These are phyloP conservation scores for Eledona agricola DNA, from an alignment of 2,888 invertebrate genomes.

Conservation along the genomic window DNA sequence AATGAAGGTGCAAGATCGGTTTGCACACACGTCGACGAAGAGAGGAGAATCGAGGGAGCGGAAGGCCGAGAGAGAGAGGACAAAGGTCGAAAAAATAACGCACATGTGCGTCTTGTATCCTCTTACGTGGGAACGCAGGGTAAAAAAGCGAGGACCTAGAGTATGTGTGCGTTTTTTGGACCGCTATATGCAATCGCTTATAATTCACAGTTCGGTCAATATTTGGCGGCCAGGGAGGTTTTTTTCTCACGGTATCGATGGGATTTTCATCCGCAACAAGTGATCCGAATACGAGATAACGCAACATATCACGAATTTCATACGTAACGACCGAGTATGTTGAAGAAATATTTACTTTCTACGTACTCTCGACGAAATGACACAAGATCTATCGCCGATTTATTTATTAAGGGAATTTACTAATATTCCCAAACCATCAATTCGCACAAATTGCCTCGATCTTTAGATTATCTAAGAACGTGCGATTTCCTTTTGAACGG, in stretches of 20 bases:
- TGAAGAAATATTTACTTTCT: background rate
- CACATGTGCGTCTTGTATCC: conserved; percentile 59
- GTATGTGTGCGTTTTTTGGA: conserved; percentile 48
- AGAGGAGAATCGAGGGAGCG: conserved; percentile 33
- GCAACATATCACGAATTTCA: conserved; percentile 26
- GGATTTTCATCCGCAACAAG: conserved; percentile 4
- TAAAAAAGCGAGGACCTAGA: conserved; percentile 54
- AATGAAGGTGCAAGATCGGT: conserved; percentile 61
- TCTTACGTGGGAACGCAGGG: conserved; percentile 58
- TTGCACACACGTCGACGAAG: conserved; percentile 55
- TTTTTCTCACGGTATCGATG: conserved; percentile 28
- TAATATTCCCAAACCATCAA: too few relatives aligned
- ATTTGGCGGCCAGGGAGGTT: conserved; percentile 47
- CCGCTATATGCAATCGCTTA: conserved; percentile 54
- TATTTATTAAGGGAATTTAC: too few relatives aligned
- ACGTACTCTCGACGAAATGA: too few relatives aligned
- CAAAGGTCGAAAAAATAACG: conserved; percentile 50
- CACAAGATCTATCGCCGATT: too few relatives aligned
- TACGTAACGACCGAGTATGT: conserved; percentile 3
- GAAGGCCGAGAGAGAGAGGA: conserved; percentile 39
- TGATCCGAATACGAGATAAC: conserved; percentile 12
- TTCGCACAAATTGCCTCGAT: too few relatives aligned
- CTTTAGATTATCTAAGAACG: too few relatives aligned
- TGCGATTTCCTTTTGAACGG: too few relatives aligned
- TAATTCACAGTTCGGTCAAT: conserved; percentile 58